A percentile compares a stretch with the other conserved stretches of the same genome.
These are phyloP conservation scores for Ferdinandea cuprea DNA, from an alignment of 2,888 invertebrate genomes.

Conservation along the genomic window DNA sequence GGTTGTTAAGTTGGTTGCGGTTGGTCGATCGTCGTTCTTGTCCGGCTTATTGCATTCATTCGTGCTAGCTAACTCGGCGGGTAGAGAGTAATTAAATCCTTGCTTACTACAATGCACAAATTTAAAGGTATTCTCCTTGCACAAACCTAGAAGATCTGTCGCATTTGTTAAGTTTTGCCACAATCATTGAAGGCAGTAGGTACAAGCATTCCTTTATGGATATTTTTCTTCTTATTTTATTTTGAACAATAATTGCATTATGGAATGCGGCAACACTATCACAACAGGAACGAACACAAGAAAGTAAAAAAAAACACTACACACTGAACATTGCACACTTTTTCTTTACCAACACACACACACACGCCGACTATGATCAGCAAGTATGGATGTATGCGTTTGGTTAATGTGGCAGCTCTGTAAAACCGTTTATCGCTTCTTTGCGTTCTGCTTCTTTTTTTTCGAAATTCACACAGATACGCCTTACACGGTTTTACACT, in stretches of 20 bases:
- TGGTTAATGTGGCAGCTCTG: slow-evolving; percentile 55
- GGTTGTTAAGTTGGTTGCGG: slow-evolving; percentile 64
- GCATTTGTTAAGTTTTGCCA: slow-evolving; percentile 64
- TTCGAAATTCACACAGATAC: slow-evolving; percentile 24
- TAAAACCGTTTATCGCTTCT: slow-evolving; percentile 65
- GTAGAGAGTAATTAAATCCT: slow-evolving; percentile 64
- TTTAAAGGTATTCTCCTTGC: slow-evolving; percentile 3
- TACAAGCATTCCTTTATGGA: slow-evolving; percentile 68
- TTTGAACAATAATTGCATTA: slow-evolving; percentile 74
- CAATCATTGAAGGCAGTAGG: slow-evolving; percentile 46
- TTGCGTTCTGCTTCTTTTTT: slow-evolving; percentile 59
- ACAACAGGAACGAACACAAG: slow-evolving; percentile 41
- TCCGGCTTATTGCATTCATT: slow-evolving; percentile 8
- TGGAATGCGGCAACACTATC: slow-evolving; percentile 74
- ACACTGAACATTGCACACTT: slow-evolving; percentile 48
- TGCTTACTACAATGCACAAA: slow-evolving; percentile 49
- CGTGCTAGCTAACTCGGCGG: not conserved
- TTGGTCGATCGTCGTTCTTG: slow-evolving; percentile 25
- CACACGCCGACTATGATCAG: not conserved
- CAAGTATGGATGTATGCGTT: slow-evolving; percentile 9
- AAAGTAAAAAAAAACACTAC: slow-evolving; percentile 14
- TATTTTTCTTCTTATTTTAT: slow-evolving; percentile 46
- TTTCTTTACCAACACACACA: slow-evolving; percentile 35
- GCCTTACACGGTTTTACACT: slow-evolving; percentile 66
- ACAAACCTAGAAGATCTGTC: slow-evolving; percentile 43